A percentile compares a stretch with the other conserved stretches of the same genome.
These are phyloP conservation scores for Salvelinus fontinalis DNA, from an alignment of 2,113 vertebrate species.

Conservation along the genomic window DNA sequence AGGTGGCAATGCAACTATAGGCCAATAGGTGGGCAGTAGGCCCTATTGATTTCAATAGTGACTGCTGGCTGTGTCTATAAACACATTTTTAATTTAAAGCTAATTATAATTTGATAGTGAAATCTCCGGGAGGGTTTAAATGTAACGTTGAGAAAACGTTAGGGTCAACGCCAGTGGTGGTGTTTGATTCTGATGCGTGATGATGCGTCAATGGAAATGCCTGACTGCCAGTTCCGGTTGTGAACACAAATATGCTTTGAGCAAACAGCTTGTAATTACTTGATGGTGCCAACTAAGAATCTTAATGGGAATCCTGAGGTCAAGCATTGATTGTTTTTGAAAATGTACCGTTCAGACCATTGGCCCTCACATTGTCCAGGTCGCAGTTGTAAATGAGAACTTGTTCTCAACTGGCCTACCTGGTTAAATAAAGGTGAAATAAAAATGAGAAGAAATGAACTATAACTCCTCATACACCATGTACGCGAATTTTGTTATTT, in stretches of 20 bases:
- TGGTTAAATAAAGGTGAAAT: too few relatives aligned
- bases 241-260: constrained; percentile 23
- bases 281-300: constrained; percentile 58
- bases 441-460: too few relatives aligned
- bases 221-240: not conserved
- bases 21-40: too few relatives aligned
- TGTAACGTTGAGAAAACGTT: not conserved
- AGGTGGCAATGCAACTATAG: too few relatives aligned
- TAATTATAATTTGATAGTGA: constrained; percentile 54
- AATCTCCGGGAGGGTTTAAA: not conserved
- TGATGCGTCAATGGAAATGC: not conserved
- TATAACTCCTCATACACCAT: too few relatives aligned
- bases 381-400: too few relatives aligned
- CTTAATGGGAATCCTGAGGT: constrained; percentile 55
- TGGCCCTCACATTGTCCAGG: too few relatives aligned
- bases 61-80: not conserved
- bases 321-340: constrained; percentile 45
- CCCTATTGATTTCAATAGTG: not conserved
- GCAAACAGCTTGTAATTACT: constrained; percentile 53
- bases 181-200: not conserved
- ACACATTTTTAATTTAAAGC: constrained; percentile 26
- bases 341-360: not conserved
- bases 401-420: too few relatives aligned
- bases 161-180: not conserved
- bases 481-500: too few relatives aligned